Evolutionary conservation across 2,113 vertebrate genomes (phyloP), one percentile per base, ranked within the genome.

Genomic region (Channa argus): DNA sequence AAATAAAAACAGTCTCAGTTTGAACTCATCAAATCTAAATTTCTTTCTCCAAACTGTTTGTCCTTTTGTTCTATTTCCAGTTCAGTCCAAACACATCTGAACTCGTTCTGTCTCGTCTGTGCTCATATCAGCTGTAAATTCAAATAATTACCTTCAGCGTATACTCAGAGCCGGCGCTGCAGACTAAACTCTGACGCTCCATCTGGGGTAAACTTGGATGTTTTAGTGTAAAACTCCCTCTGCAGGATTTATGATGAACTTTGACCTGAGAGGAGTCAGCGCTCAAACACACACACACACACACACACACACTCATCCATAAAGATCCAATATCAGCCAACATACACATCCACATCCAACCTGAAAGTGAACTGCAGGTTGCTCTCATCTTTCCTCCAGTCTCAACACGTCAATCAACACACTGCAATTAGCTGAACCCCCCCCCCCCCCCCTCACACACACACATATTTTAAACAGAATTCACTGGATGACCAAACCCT

Each of bases 321-420:
- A 86, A 73, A 75, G 70, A 73, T 83, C 82, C 43, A 0, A 12
- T 79, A 77, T 73, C 76, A 66, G 62, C 64, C 36, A 24, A 78
- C 73, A 71, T 75, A 73, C 83, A 63, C 63, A 61, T 65, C 71
- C 41, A 68, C 73, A 56, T 60, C 68, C 69, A 47, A 41, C 36
- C 77, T 80, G 85, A 88, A 86, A 91, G 84, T 52, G 68, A 88
- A 81, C 86, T 14, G 71, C 78, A 80, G 86, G 56, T 77, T 34
- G 77, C 54, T 87, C 85, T 90, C 88, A 33, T 75, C 83, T 90
- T 90, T 85, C 87, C 81, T 79, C 81, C 85, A 86, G 83, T 52
- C 81, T 58, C 63, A 77, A 79, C 79, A 63, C 10, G 66, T 88
- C 89, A 83, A 56, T 91, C 87, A 80, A 37, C 87, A 72, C 63